A percentile compares a stretch with the other conserved stretches of the same genome.
Evolutionary conservation across 2,113 vertebrate species (phyloP).

Genomic region (Oceanodroma tethys): DNA sequence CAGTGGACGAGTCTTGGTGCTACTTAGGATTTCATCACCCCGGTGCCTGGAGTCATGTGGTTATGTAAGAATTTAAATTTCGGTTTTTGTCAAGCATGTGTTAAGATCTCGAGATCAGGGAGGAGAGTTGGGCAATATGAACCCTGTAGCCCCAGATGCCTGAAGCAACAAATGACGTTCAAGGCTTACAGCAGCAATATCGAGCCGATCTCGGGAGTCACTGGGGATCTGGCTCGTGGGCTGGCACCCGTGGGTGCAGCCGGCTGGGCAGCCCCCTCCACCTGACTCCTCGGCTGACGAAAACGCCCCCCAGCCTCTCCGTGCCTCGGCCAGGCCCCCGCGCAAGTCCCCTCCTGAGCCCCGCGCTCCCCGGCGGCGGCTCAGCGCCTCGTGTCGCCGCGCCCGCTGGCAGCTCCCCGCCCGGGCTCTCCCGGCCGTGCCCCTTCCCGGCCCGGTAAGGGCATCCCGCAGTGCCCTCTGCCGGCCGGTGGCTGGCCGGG

Average conservation of each 20-base stretch:
- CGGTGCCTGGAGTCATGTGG: background rate
- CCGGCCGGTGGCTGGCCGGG: background rate
- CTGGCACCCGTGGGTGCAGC: background rate
- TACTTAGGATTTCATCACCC: constrained; percentile 7
- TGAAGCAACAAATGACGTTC: background rate
- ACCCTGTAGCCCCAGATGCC: background rate
- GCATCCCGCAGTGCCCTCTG: background rate
- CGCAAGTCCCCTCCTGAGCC: background rate
- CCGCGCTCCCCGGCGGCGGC: background rate
- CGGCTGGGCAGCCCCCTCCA: background rate
- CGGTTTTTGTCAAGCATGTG: background rate
- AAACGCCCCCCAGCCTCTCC: too few species aligned
- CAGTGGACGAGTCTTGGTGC: background rate
- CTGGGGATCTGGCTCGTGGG: background rate
- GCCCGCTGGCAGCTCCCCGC: background rate
- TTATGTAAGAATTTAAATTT: background rate
- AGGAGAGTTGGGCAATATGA: background rate
- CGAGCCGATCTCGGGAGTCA: background rate
- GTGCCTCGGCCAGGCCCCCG: background rate
- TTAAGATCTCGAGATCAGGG: background rate
- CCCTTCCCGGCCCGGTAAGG: background rate
- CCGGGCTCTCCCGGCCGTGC: background rate
- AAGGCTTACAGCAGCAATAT: background rate
- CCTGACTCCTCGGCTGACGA: background rate
- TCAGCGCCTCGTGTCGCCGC: background rate